Evolutionary conservation across 2,797 vertebrate genomes (phyloP).

Genomic region (Macroramphosus scolopax): DNA sequence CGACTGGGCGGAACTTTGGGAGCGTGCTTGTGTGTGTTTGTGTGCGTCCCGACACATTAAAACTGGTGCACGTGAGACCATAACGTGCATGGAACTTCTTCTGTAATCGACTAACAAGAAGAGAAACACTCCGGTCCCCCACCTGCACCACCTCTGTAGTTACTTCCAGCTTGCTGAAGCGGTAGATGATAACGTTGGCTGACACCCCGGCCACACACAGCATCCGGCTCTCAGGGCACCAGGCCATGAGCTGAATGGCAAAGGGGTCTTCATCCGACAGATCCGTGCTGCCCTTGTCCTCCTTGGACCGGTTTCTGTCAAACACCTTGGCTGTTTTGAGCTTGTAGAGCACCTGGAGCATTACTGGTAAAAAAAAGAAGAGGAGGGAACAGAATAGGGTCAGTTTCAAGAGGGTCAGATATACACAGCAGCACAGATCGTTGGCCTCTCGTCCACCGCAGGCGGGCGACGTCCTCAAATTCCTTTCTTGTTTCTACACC

Average conservation of each 20-base stretch:
- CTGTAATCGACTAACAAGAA: background rate
- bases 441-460: no score
- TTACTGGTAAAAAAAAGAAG: conserved; percentile 79
- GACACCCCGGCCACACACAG: conserved; percentile 96
- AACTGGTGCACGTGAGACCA: background rate
- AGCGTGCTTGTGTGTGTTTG: conserved; percentile 7
- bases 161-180: conserved; percentile 96
- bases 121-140: no score
- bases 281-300: conserved; percentile 89
- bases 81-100: background rate
- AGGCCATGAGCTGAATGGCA: conserved; percentile 94
- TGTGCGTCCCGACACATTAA: conserved; percentile 14
- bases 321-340: conserved; percentile 99
- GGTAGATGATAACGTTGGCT: conserved; percentile 93
- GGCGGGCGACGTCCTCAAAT: no score
- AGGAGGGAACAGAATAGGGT: background rate
- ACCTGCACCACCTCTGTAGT: conserved; percentile 94
- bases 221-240: conserved; percentile 96
- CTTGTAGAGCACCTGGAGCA: conserved; percentile 97
- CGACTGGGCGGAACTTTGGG: conserved; percentile 50
- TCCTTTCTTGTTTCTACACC: no score
- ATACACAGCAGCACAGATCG: background rate
- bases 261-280: conserved; percentile 97
- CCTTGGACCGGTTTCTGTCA: conserved; percentile 92
- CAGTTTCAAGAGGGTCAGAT: background rate